Conservation (phyloP, 2,797 vertebrate genomes). For the Naso thynnoides region DNA sequence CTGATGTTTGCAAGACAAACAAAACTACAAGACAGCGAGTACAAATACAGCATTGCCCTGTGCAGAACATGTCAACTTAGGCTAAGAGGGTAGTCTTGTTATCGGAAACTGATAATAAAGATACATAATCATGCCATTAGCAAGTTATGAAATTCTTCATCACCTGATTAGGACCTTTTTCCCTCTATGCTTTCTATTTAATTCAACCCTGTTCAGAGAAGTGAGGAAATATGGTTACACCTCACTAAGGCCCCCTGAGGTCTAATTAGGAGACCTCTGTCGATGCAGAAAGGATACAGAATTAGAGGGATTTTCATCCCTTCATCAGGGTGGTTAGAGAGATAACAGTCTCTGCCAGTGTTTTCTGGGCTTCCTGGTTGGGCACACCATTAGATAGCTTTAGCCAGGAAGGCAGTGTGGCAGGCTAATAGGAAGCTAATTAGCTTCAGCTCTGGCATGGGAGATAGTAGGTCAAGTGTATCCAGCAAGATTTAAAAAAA, state of each 20-base stretch:
- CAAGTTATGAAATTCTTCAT: slow-evolving; percentile 23
- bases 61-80: neutral
- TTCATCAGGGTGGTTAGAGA: slow-evolving; percentile 62
- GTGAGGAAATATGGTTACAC: slow-evolving; percentile 39
- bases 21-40: neutral
- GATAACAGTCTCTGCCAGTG: slow-evolving; percentile 69
- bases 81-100: neutral
- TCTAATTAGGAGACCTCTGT: slow-evolving; percentile 65
- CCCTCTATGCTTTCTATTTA: slow-evolving; percentile 36
- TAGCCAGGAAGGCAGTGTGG: slow-evolving; percentile 74
- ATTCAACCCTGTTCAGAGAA: slow-evolving; percentile 56
- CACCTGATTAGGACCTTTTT: slow-evolving; percentile 35
- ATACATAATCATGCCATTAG: slow-evolving; percentile 16
- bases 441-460: slow-evolving; percentile 78
- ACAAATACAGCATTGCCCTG: slow-evolving; percentile 2
- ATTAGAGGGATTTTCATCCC: slow-evolving; percentile 71
- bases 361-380: slow-evolving; percentile 64
- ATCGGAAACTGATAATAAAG: neutral
- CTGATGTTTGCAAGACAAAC: neutral
- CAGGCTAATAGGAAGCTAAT: slow-evolving; percentile 80
- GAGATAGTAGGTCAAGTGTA: slow-evolving; percentile 58
- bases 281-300: slow-evolving; percentile 56
- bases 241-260: slow-evolving; percentile 46
- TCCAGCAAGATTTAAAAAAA: slow-evolving; percentile 71
- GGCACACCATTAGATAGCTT: slow-evolving; percentile 49